Evolutionary conservation across 2,888 invertebrate genomes (phyloP), one percentile per base, ranked within the genome.

Genomic region (Entomobrya proxima): DNA sequence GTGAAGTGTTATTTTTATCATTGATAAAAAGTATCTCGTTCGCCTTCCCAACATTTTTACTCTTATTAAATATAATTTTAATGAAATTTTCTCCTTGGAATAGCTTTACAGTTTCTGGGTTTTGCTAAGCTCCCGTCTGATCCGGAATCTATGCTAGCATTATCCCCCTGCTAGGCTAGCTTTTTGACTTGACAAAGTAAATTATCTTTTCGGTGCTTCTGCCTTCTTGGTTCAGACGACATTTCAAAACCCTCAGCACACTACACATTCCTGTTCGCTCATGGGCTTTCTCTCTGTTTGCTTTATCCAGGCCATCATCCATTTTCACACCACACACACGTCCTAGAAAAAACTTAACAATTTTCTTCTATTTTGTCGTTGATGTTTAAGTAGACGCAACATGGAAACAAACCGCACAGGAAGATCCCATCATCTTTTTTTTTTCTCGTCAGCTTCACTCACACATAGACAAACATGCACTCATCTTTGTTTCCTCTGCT

Each of bases 31-130:
- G 69, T 44, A 24, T 32, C 18, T 35, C n/a, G 1, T 7, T 35
- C 61, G n/a, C 30, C n/a, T n/a, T 7, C 44, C n/a, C 9, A 5
- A 13, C n/a, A 13, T 44, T n/a, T 44, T 15, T 4, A 1, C 27
- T 55, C 27, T 44, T n/a, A 44, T 15, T 27, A 69, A n/a, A 44
- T 18, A 84, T 84, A 84, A 78, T 72, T 84, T 84, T 84, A 78
- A 84, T 78, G 84, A 78, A 84, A 84, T 84, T 78, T 84, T 47
- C 30, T 52, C 75, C n/a, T 18, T 11, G 58, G 32, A 78, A 72
- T 50, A 69, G 69, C 44, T 24, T 69, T 69, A 11, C 9, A n/a
- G 3, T 5, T 52, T 52, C 24, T 13, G 32, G 6, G 40, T 32
- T 30, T 13, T 4, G 30, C 40, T 40, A 67, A 67, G 67, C 67